These are phyloP conservation scores for Cryptoprocta ferox DNA, from an alignment of 2,797 vertebrate species.

Conservation along the genomic window DNA sequence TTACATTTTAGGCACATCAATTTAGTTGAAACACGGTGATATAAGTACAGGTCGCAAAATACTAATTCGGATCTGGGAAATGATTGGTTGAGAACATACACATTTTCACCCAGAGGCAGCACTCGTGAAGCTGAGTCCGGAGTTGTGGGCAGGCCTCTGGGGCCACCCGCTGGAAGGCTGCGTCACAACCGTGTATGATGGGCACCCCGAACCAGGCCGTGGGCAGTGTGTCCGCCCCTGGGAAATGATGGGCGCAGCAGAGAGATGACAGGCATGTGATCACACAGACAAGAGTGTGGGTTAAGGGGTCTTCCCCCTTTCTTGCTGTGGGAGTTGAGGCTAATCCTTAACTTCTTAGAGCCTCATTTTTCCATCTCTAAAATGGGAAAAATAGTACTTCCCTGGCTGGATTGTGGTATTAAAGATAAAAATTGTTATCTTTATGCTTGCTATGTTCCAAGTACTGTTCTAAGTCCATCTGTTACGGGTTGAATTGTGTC, in stretches of 20 bases:
- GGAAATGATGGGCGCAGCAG: accelerated
- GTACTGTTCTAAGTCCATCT: not conserved
- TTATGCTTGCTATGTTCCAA: not conserved
- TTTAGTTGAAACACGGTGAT: not conserved
- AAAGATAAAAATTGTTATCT: not conserved
- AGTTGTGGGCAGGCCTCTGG: not conserved
- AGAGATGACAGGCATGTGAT: not conserved
- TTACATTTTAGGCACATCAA: not conserved
- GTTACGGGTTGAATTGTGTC: not conserved
- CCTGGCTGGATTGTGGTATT: not conserved
- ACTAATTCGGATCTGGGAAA: not conserved
- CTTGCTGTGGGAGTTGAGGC: not conserved
- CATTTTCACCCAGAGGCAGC: not conserved
- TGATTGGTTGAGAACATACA: not conserved
- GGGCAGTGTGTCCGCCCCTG: too few relatives aligned
- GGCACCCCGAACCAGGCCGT: accelerated
- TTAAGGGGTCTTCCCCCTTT: not conserved
- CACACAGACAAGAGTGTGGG: not conserved
- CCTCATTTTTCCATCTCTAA: not conserved
- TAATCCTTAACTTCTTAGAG: not conserved
- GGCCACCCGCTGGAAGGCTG: not conserved
- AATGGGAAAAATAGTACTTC: not conserved
- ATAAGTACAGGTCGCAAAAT: not conserved
- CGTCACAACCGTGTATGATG: accelerated
- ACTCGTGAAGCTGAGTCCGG: not conserved